Conservation (phyloP, 2,113 vertebrate species). For the Lepus europaeus region DNA sequence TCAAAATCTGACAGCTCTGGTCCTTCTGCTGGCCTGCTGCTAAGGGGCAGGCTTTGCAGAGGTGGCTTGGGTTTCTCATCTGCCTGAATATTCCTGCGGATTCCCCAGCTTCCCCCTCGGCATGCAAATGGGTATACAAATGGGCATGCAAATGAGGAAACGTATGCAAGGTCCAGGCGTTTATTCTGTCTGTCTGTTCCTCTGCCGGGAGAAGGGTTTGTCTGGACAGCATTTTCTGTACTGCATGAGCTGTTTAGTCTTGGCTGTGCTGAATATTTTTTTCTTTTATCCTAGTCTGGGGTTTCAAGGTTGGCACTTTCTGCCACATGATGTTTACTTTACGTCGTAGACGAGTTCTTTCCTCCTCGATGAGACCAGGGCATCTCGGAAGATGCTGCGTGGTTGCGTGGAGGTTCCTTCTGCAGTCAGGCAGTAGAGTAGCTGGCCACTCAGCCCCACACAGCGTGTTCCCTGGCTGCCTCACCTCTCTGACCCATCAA, state of each 20-base stretch:
- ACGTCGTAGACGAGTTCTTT: constrained; percentile 17
- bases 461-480: neutral
- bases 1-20: neutral
- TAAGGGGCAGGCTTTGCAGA: neutral
- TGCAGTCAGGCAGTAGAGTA: accelerated
- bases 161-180: neutral
- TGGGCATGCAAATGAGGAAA: neutral
- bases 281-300: constrained; percentile 69
- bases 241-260: constrained; percentile 64
- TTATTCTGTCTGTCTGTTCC: neutral
- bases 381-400: accelerated
- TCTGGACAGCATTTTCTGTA: neutral
- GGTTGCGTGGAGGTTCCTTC: accelerated
- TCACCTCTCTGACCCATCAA: neutral
- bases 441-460: accelerated
- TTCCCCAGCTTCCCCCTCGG: too few species aligned
- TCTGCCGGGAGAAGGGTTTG: neutral
- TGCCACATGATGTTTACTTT: constrained; percentile 65
- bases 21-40: neutral
- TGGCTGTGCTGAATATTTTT: constrained; percentile 63
- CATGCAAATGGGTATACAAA: neutral
- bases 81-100: too few species aligned
- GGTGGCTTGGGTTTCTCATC: too few species aligned
- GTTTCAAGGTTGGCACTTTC: constrained; percentile 79
- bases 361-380: neutral